Percentiles rank a stretch among this genome's conserved stretches.
These are phyloP conservation scores for Channa maculata DNA, from an alignment of 2,113 vertebrate species.

Conservation along the genomic window DNA sequence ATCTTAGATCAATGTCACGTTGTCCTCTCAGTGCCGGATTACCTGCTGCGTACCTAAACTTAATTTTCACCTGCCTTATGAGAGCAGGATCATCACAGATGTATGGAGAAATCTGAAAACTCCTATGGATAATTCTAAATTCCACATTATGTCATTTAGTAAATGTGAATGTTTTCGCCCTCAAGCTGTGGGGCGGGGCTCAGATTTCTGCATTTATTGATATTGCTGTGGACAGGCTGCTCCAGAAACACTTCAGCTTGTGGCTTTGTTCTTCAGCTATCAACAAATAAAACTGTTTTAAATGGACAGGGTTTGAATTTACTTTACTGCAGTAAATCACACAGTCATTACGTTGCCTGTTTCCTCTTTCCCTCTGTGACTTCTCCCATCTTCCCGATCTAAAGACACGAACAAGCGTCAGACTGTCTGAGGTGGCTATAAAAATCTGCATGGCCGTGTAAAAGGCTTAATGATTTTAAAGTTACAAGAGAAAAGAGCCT, in stretches of 20 bases:
- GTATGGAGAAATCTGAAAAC: slow-evolving; percentile 6
- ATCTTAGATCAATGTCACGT: slow-evolving; percentile 75
- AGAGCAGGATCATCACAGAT: slow-evolving; percentile 42
- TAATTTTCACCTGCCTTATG: slow-evolving; percentile 44
- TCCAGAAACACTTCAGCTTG: too few species aligned
- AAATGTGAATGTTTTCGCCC: slow-evolving; percentile 4
- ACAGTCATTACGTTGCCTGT: too few species aligned
- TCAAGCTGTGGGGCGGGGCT: too few species aligned
- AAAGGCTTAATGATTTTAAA: slow-evolving; percentile 87
- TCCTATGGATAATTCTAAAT: slow-evolving; percentile 1
- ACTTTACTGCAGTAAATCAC: too few species aligned
- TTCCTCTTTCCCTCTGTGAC: neutral
- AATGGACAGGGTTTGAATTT: too few species aligned
- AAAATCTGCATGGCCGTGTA: slow-evolving; percentile 80
- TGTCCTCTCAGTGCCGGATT: slow-evolving; percentile 63
- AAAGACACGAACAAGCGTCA: slow-evolving; percentile 44
- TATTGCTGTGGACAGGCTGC: too few species aligned
- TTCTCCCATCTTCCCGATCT: slow-evolving; percentile 39
- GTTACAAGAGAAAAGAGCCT: slow-evolving; percentile 83
- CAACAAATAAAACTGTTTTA: too few species aligned
- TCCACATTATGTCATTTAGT: slow-evolving; percentile 18
- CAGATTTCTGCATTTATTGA: too few species aligned
- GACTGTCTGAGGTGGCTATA: slow-evolving; percentile 76
- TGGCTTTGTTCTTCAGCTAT: too few species aligned
- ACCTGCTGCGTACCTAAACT: slow-evolving; percentile 58